Percentiles rank a stretch among this genome's conserved stretches.
Conservation (phyloP, 2,113 vertebrate genomes). For the Hassar affinis region DNA sequence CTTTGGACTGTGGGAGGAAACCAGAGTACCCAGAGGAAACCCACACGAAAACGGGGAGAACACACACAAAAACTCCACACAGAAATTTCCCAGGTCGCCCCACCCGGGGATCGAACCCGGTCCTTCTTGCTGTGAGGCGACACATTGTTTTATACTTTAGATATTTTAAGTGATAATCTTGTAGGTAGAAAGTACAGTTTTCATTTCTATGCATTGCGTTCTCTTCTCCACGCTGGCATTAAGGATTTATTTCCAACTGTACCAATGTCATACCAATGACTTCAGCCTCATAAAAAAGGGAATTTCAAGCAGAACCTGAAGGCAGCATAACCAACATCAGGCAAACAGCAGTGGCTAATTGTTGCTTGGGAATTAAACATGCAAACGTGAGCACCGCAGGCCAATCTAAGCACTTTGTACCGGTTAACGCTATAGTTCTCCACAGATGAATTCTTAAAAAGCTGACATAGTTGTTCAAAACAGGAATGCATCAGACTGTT, state of each 20-base stretch:
- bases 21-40: too few relatives aligned
- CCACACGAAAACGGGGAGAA: too few relatives aligned
- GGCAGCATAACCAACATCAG: neutral
- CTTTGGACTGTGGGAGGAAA: too few relatives aligned
- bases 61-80: too few relatives aligned
- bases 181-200: neutral
- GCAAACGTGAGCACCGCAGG: neutral
- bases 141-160: too few relatives aligned
- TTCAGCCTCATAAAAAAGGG: neutral
- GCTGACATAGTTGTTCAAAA: slow-evolving; percentile 44
- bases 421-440: neutral
- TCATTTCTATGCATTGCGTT: neutral
- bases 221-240: neutral
- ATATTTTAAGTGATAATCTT: neutral
- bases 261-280: neutral
- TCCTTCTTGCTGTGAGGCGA: too few relatives aligned
- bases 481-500: slow-evolving; percentile 36
- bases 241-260: neutral
- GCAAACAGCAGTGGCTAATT: neutral
- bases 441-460: neutral
- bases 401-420: neutral
- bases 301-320: neutral
- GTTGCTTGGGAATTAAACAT: neutral
- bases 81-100: too few relatives aligned
- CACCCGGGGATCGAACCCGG: too few relatives aligned